Base-by-base conservation (phyloP, 2,888 invertebrate species). In the Cryptus armator region DNA sequence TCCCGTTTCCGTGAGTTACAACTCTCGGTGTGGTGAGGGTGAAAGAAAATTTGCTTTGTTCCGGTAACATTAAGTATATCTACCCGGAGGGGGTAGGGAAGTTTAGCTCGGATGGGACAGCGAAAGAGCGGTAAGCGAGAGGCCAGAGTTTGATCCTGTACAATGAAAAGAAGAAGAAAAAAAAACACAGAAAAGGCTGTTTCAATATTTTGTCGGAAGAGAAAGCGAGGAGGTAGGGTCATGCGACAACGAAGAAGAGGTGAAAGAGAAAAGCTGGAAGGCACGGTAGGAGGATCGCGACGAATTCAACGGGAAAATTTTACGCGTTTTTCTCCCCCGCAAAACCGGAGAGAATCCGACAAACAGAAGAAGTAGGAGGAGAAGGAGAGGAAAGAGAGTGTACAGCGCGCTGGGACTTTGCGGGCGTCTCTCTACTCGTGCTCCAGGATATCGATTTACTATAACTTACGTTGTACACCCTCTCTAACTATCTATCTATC, bases 371-470 rank as follows among this genome's bases (percentile, higher is more conserved):
- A 14, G 70, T 62, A 75, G 32, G 44, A 70, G 37, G 46, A 66
- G 44, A 29, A 72, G 51, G 83, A 71, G 56, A 43, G 72, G 53
- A 66, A 66, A 74, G 81, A 74, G 81, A 82, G 84, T 62, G 78
- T 67, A 79, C 78, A 62, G 76, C 9, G 62, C 53, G 77, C 82
- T 44, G 79, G 75, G 79, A 83, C 83, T 76, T 76, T 80, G 78
- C 68, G 78, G 72, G 72, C 77, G 72, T 83, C 82, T 79, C 82
- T 82, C 79, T 75, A 68, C 56, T 9, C 83, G 75, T 75, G 79
- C 76, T 37, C 76, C 46, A 76, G 83, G 83, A 85, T 85, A 85
- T 85, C 85, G 85, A 85, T 85, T 85, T 83, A 83, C 85, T 83
- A 85, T 85, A 80, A 85, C 85, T 85, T 85, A 80, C 79, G 79